These are phyloP conservation scores for Hydraecia micacea DNA, from an alignment of 2,888 invertebrate genomes.

Conservation along the genomic window DNA sequence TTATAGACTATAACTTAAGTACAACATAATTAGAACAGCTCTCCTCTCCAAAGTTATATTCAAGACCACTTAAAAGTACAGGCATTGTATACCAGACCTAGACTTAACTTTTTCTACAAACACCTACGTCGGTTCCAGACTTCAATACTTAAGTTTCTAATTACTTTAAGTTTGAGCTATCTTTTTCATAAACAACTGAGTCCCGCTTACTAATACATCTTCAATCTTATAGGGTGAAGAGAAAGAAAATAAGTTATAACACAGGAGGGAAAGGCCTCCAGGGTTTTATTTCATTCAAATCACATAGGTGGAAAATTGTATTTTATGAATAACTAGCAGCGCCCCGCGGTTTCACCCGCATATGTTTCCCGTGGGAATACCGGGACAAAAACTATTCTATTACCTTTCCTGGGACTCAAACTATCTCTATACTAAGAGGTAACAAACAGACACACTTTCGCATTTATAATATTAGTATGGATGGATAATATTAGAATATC, in stretches of 20 bases:
- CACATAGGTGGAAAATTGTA: slow-evolving; percentile 26
- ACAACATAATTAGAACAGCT: neutral
- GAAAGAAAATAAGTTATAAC: slow-evolving; percentile 43
- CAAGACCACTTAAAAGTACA: neutral
- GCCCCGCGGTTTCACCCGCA: too few species aligned
- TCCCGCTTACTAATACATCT: neutral
- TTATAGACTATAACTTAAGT: too few species aligned
- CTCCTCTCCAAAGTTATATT: too few species aligned
- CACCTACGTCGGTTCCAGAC: neutral
- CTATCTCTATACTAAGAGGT: too few species aligned
- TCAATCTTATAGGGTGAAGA: slow-evolving; percentile 2
- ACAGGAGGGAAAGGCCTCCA: slow-evolving; percentile 21
- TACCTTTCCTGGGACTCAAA: too few species aligned
- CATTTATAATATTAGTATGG: too few species aligned
- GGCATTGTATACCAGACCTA: neutral
- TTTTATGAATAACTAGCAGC: slow-evolving; percentile 45
- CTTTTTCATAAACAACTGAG: neutral
- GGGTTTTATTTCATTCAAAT: slow-evolving; percentile 53
- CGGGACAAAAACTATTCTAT: too few species aligned
- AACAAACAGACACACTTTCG: too few species aligned
- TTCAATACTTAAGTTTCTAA: slow-evolving; percentile 3
- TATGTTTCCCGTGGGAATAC: too few species aligned
- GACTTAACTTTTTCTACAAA: neutral
- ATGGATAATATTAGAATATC: slow-evolving; percentile 7
- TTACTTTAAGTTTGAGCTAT: slow-evolving; percentile 5